These are phyloP conservation scores for Micromussa lordhowensis DNA, from an alignment of 92 coral and sea anemone species.

Conservation along the genomic window DNA sequence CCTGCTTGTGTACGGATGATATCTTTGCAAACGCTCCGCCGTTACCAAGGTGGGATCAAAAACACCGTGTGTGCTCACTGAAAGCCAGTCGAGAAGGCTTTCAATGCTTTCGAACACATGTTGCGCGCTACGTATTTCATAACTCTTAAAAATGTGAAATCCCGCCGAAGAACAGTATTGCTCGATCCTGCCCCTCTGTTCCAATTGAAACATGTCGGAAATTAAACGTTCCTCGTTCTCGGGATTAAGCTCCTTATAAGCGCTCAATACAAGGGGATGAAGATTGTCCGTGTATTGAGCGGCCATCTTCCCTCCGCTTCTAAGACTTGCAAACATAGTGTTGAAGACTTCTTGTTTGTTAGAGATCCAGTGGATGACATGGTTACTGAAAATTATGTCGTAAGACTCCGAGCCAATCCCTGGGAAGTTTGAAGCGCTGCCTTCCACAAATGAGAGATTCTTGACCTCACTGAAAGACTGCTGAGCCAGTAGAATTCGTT, in stretches of 20 bases:
- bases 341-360: slow-evolving; percentile 20
- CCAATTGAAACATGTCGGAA: not conserved
- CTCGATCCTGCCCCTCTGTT: not conserved
- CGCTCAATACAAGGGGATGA: not conserved
- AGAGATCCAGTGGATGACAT: slow-evolving; percentile 22
- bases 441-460: slow-evolving; percentile 17
- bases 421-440: slow-evolving; percentile 24
- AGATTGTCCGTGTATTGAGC: not conserved
- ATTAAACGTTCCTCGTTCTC: not conserved
- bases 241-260: not conserved
- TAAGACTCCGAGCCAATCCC: slow-evolving; percentile 16
- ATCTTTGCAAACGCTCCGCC: slow-evolving; percentile 2
- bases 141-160: not conserved
- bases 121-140: not conserved
- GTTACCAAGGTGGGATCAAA: slow-evolving; percentile 1
- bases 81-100: not conserved
- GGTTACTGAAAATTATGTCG: slow-evolving; percentile 7
- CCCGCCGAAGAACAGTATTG: not conserved
- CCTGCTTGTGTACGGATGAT: not conserved
- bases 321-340: slow-evolving; percentile 20
- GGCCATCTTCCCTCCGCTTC: slow-evolving; percentile 4
- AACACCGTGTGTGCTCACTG: not conserved
- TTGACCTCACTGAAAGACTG: not conserved
- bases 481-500: not conserved
- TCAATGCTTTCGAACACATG: not conserved